Evolutionary conservation across 2,113 vertebrate genomes (phyloP), one percentile per base, ranked within the genome.

Genomic region (Scomber scombrus): DNA sequence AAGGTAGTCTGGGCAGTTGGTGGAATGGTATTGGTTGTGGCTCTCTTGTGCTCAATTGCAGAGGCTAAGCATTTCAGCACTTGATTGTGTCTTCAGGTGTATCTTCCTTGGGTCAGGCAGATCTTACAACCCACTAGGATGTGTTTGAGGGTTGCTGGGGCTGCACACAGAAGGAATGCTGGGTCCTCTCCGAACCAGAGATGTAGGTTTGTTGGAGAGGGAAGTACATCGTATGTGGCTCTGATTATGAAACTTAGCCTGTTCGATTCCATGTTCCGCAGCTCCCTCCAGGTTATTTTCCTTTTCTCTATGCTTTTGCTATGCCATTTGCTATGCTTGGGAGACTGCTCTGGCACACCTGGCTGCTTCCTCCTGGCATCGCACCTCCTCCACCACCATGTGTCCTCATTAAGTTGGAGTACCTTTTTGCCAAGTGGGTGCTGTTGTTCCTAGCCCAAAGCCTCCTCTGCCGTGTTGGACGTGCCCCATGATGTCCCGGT

Each of bases 351-450:
- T 69, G 31, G 51, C n/a, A 45, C 51, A 55, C 19, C 66, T 45
- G 51, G 29, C 26, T n/a, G 55, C 75, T 13, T 51, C 47, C 46
- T 85, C 66, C 23, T 69, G 65, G 0, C 45, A 29, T 15, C 3
- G 21, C 31, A 78, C 46, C 16, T 78, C 66, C 2, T 54, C 64
- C 2, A 52, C 21, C 46, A 61, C 46, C 46, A 2, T 23, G 23
- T 23, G 23, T 10, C 31, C 5, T 2, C n/a, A 11, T 68, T 26
- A 5, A 4, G 40, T 3, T 56, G 61, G 1, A 34, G 23, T 9
- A 23, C 3, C 8, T 34, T 69, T 69, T 5, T 40, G 16, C 50
- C 50, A 62, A n/a, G 14, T 34, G 12, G 55, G 23, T 29, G 10
- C 19, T 57, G 23, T 23, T 23, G 23, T 23, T 23, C 23, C 23